These are phyloP conservation scores for Onthophagus taurus DNA, from an alignment of 1,140 invertebrate genomes.

Conservation along the genomic window DNA sequence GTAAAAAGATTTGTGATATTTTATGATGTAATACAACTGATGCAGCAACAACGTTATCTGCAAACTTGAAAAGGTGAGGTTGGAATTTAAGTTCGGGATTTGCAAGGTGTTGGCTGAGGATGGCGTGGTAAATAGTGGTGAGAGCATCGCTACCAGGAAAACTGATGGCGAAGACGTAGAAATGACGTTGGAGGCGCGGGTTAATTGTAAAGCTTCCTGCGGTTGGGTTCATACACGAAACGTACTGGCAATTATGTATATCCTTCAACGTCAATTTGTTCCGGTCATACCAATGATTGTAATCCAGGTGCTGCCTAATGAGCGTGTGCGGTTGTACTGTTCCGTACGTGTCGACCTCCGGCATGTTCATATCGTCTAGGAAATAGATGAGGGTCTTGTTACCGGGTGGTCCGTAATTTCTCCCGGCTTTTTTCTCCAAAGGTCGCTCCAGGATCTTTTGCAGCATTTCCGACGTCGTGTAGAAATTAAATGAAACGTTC, in stretches of 20 bases:
- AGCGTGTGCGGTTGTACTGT: conserved; percentile 94
- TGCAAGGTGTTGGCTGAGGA: conserved; percentile 75
- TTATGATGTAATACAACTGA: conserved; percentile 79
- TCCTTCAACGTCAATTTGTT: conserved; percentile 87
- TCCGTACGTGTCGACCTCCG: conserved; percentile 85
- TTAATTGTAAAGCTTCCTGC: conserved; percentile 95
- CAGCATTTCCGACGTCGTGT: conserved; percentile 92
- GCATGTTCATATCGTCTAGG: conserved; percentile 98
- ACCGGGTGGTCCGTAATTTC: conserved; percentile 91
- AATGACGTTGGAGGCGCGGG: conserved; percentile 86
- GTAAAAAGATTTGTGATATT: conserved; percentile 76
- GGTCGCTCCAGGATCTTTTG: conserved; percentile 92
- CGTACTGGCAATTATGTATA: conserved; percentile 94
- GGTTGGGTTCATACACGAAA: conserved; percentile 96
- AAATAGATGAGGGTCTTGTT: conserved; percentile 93
- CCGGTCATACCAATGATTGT: conserved; percentile 92
- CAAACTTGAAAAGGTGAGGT: conserved; percentile 48
- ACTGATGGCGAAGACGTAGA: conserved; percentile 88
- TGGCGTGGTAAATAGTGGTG: conserved; percentile 81
- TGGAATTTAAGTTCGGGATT: conserved; percentile 72
- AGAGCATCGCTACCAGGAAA: conserved; percentile 81
- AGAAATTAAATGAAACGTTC: conserved; percentile 94
- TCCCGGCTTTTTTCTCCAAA: conserved; percentile 93
- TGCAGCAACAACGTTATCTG: conserved; percentile 64
- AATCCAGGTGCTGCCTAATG: conserved; percentile 91